These are phyloP conservation scores for Limnephilus marmoratus DNA, from an alignment of 2,888 invertebrate species.

Conservation along the genomic window DNA sequence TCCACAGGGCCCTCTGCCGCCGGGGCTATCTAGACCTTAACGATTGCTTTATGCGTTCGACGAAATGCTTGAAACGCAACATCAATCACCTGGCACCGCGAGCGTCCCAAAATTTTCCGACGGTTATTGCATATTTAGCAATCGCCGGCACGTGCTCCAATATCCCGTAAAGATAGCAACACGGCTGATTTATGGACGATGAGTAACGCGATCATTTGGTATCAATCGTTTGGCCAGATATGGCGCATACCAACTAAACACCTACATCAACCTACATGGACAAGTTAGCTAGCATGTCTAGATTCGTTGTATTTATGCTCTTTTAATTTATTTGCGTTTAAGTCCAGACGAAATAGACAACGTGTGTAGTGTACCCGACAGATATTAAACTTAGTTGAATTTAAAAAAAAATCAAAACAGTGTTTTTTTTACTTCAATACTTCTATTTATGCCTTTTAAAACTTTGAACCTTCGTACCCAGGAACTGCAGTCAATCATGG, in stretches of 20 bases:
- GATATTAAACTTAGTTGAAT: no score
- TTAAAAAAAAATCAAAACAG: no score
- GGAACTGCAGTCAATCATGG: no score
- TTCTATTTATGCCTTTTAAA: no score
- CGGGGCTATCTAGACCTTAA: not conserved
- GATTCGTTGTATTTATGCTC: no score
- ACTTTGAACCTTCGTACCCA: no score
- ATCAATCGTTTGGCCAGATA: not conserved
- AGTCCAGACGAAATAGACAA: not conserved
- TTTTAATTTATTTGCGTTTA: no score
- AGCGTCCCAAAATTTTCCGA: not conserved
- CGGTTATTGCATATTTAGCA: not conserved
- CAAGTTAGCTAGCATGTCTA: not conserved
- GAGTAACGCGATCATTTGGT: not conserved
- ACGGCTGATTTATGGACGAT: not conserved
- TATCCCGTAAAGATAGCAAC: not conserved
- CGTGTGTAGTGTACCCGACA: no score
- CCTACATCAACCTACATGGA: not conserved
- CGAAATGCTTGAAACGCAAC: not conserved
- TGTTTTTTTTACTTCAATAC: no score
- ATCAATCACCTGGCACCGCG: not conserved
- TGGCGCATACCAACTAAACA: not conserved
- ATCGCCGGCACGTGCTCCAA: not conserved
- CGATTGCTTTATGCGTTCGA: not conserved
- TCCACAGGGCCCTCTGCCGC: not conserved